Base-by-base conservation (phyloP, 2,888 invertebrate genomes). In the Theodoxus fluviatilis region DNA sequence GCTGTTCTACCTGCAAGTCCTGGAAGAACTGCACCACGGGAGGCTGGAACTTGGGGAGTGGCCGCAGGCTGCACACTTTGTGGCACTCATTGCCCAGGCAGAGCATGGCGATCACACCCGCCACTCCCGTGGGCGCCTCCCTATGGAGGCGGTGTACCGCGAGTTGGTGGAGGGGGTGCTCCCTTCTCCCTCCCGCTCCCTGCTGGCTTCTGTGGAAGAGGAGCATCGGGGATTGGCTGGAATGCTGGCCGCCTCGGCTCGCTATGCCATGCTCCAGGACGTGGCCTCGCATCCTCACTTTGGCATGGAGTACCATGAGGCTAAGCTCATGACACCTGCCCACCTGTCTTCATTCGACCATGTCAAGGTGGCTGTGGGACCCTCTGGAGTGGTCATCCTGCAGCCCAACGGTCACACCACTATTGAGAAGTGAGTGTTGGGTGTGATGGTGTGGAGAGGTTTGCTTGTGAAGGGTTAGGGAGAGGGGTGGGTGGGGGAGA, bases 1-100 rank as follows among this genome's bases (percentile, higher is more conserved):
- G 86, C 92, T 93, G 85, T 95, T 95, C 88, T 95, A 94, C 85
- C 90, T 94, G 76, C 93, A 95, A 87, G 93, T 94, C 1, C 92
- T 92, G 81, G 89, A 92, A 55, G 94, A 94, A 88, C 94, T 76
- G 88, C 91, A 64, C 59, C 68, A 69, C 83, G 93, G 92, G 25
- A 90, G 92, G 72, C 89, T 94, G 22, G 90, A 91, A 70, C 92
- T 92, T 9, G 90, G 64, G 55, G 7, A 25, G 57, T 52, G 72
- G 72, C 28, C 37, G 18, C 33, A 69, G 35, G 28, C n/a, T 74
- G 22, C 67, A 71, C 40, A 72, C 80, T 89, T 94, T 75, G 91
- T 93, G 57, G 94, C 94, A 18, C 89, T 94, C 75, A 91, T 94
- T 75, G 93, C 93, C 6, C 93, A 92, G 83, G 89, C 92, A 18